Conservation (phyloP, 2,797 vertebrate species). For the Mus spretus region DNA sequence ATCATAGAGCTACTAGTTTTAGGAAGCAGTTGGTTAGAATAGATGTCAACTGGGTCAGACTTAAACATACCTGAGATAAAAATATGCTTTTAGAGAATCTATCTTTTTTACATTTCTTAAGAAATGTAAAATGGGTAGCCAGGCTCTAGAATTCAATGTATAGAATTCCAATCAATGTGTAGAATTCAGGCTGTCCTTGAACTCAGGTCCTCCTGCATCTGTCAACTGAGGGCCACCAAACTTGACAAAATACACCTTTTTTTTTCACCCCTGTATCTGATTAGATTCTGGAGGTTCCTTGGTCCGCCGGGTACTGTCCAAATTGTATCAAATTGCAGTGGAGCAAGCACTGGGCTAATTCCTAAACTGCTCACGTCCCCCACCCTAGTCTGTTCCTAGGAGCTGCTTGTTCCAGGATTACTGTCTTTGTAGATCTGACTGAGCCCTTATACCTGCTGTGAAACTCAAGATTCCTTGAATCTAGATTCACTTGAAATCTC, state of each 20-base stretch:
- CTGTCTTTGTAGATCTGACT: constrained; percentile 55
- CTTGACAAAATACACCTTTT: constrained; percentile 1
- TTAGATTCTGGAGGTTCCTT: not conserved
- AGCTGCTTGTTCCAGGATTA: constrained; percentile 19
- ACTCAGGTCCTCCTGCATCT: not conserved
- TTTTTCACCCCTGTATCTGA: not conserved
- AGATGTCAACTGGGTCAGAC: not conserved
- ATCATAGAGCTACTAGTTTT: not conserved
- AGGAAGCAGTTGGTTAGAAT: constrained; percentile 18
- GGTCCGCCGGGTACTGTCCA: not conserved
- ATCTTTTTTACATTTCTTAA: no score
- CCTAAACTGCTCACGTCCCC: constrained; percentile 19
- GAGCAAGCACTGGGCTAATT: constrained; percentile 19
- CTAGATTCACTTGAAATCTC: constrained; percentile 32
- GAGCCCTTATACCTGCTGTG: constrained; percentile 35
- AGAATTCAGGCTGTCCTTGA: no score
- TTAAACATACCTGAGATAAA: constrained; percentile 33
- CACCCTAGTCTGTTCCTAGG: not conserved
- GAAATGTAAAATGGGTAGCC: not conserved
- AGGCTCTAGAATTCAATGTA: not conserved
- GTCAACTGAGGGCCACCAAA: not conserved
- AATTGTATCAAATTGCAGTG: not conserved
- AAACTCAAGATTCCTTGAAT: constrained; percentile 30
- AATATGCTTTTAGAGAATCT: not conserved
- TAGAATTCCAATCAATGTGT: no score